Conservation (phyloP, 35 echinoderm and acorn worm genomes). For the Anneissia japonica region DNA sequence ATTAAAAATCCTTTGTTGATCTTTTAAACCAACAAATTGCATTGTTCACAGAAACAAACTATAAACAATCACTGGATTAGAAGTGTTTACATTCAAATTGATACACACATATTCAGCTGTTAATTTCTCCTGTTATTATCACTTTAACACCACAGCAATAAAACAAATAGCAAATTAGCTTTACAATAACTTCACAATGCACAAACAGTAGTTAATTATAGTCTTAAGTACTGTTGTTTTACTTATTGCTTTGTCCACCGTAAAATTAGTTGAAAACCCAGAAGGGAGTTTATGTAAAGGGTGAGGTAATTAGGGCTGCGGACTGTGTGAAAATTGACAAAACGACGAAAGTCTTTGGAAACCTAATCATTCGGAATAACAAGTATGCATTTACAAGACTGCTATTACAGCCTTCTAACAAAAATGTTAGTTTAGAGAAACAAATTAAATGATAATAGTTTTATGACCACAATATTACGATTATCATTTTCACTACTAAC, state of each 20-base stretch:
- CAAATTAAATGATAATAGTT: not conserved
- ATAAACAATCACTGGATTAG: not conserved
- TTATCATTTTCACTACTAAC: too few relatives aligned
- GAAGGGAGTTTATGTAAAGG: not conserved
- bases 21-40: not conserved
- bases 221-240: not conserved
- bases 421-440: not conserved
- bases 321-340: constrained; percentile 1
- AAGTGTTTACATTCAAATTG: not conserved
- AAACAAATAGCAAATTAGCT: not conserved
- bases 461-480: not conserved
- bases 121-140: not conserved
- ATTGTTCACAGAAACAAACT: not conserved
- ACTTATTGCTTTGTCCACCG: not conserved
- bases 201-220: not conserved
- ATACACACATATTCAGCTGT: not conserved
- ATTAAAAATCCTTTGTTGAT: not conserved
- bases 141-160: not conserved
- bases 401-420: not conserved
- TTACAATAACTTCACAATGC: not conserved
- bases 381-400: not conserved
- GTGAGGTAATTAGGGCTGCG: not conserved
- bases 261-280: not conserved
- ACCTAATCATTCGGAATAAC: not conserved
- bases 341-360: not conserved